phyloP scores from a whole-genome alignment of 2,888 invertebrate species.

The Cephus sareptanus region DNA sequence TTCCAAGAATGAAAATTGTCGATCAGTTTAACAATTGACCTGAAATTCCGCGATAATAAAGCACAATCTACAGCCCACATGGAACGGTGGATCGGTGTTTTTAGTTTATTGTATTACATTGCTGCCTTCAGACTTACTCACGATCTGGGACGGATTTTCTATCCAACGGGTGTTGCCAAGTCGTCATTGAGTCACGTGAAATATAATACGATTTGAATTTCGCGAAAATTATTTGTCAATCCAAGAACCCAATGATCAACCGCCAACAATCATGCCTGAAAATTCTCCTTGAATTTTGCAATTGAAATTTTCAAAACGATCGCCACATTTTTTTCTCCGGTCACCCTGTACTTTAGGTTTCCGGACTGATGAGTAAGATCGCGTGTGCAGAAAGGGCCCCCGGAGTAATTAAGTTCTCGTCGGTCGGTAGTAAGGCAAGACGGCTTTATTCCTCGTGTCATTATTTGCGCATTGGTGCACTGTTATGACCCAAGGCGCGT shows the following conservation, averaged over 20 bases:
- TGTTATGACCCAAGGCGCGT: conserved; percentile 47
- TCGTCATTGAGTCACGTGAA: background rate
- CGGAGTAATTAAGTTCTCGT: conserved; percentile 59
- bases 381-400: conserved; percentile 57
- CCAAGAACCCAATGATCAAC: background rate
- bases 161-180: conserved; percentile 20
- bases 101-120: conserved; percentile 37
- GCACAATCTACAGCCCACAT: conserved; percentile 12
- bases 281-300: background rate
- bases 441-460: conserved; percentile 58
- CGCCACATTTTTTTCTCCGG: background rate
- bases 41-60: conserved; percentile 56
- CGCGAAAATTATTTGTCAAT: background rate
- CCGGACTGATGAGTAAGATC: conserved; percentile 60
- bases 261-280: background rate
- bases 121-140: conserved; percentile 24
- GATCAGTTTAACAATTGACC: conserved; percentile 63
- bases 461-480: conserved; percentile 62
- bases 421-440: conserved; percentile 46
- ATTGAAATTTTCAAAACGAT: background rate
- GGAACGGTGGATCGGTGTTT: conserved; percentile 36
- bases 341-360: conserved; percentile 37
- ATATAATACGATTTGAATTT: background rate
- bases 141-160: conserved; percentile 16
- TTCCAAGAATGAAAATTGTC: conserved; percentile 62